These are phyloP conservation scores for Machimus rusticus DNA, from an alignment of 2,888 invertebrate genomes.

Conservation along the genomic window DNA sequence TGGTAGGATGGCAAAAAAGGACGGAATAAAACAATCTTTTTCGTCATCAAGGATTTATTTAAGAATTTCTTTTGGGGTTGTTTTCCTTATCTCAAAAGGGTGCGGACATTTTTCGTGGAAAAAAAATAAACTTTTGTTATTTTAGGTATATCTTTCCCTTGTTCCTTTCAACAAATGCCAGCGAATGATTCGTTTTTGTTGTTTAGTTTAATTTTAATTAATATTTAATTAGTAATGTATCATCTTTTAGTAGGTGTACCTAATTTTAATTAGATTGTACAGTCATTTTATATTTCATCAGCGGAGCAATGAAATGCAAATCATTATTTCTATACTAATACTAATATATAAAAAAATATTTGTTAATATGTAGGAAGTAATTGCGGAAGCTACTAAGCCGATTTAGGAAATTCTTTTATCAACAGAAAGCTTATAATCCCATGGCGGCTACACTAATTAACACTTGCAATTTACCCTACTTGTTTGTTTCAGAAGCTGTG, in stretches of 20 bases:
- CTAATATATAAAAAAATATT: too few species aligned
- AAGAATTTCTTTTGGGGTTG: background rate
- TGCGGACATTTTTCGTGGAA: background rate
- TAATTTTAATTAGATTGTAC: background rate
- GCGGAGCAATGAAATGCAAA: too few species aligned
- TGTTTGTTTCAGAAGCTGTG: too few species aligned
- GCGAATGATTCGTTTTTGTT: too few species aligned
- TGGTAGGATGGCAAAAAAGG: background rate
- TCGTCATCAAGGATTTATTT: background rate
- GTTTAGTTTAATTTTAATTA: background rate
- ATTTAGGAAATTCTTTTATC: too few species aligned
- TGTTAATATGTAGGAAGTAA: too few species aligned
- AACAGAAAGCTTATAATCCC: too few species aligned
- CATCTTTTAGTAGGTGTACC: background rate
- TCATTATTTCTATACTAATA: too few species aligned
- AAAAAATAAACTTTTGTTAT: background rate
- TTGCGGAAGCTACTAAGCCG: too few species aligned
- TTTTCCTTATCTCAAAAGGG: conserved; percentile 2
- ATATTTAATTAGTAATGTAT: background rate
- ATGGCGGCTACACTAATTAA: too few species aligned
- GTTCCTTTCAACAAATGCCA: background rate
- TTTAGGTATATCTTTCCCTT: background rate
- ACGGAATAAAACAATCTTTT: background rate
- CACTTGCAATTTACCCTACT: too few species aligned
- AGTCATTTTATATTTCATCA: too few species aligned